These are phyloP conservation scores for Acrocephalus arundinaceus DNA, from an alignment of 2,113 vertebrate genomes.

Conservation along the genomic window DNA sequence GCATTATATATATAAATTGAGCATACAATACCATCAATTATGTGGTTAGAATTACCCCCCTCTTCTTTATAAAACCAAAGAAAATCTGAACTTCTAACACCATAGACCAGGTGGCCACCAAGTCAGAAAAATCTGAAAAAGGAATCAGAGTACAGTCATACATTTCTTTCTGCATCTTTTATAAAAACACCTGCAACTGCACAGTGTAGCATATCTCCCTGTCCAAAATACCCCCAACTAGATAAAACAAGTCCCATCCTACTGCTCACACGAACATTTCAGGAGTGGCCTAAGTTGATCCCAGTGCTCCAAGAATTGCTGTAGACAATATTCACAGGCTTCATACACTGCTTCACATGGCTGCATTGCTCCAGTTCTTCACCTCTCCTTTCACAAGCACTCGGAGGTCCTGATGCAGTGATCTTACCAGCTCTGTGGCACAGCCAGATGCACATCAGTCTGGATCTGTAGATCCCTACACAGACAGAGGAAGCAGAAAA, in stretches of 20 bases:
- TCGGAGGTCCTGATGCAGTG: not conserved
- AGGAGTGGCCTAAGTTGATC: not conserved
- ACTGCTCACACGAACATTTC: not conserved
- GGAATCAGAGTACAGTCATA: not conserved
- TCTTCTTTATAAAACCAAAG: not conserved
- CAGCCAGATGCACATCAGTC: not conserved
- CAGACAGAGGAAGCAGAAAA: not conserved
- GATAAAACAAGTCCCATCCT: not conserved
- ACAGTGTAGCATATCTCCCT: not conserved
- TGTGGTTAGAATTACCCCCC: not conserved
- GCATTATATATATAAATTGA: not conserved
- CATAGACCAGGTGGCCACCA: not conserved
- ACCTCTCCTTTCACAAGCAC: not conserved
- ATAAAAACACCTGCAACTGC: not conserved
- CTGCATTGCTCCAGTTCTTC: not conserved
- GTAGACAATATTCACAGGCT: not conserved
- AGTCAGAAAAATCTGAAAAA: not conserved
- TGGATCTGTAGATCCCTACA: not conserved
- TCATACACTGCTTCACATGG: fast-evolving
- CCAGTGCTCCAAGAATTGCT: not conserved
- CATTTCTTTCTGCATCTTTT: not conserved
- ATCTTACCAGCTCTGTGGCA: not conserved
- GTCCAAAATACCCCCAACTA: not conserved
- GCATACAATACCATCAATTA: not conserved
- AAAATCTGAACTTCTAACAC: not conserved